Evolutionary conservation across 2,113 vertebrate species (phyloP).

Genomic region (Nansenia antarctica): DNA sequence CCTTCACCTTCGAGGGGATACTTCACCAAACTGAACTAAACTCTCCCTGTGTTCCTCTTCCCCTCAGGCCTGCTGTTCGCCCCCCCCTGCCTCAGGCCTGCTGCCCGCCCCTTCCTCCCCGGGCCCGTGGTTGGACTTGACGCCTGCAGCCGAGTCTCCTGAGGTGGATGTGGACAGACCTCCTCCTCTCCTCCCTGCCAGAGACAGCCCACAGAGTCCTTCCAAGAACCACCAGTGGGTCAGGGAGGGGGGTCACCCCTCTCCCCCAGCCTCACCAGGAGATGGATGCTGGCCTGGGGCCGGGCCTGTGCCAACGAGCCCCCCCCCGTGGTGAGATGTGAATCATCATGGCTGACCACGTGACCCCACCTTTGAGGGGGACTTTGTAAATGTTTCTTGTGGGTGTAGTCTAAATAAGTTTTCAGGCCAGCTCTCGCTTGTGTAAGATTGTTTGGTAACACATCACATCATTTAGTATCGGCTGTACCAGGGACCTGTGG

Average conservation of each 20-base stretch:
- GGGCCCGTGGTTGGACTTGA: slow-evolving; percentile 4
- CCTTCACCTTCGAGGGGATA: no score
- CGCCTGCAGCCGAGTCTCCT: neutral
- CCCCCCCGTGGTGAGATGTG: neutral
- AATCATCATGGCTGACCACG: neutral
- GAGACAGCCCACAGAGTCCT: neutral
- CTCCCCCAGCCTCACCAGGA: neutral
- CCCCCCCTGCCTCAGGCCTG: slow-evolving; percentile 10
- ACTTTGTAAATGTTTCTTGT: no score
- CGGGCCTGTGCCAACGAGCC: neutral
- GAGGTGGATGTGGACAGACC: neutral
- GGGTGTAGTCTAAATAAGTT: no score
- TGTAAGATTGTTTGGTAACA: no score
- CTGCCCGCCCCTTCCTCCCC: slow-evolving; percentile 13
- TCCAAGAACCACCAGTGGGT: neutral
- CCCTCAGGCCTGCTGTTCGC: slow-evolving; percentile 32
- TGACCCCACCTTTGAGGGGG: no score
- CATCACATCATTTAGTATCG: no score
- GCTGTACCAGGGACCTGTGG: no score
- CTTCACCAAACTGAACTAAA: no score
- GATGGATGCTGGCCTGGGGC: neutral
- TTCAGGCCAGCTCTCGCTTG: no score
- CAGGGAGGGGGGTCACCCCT: no score
- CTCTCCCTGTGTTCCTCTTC: slow-evolving; percentile 2
- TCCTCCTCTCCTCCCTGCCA: neutral